Percentiles rank a stretch among this genome's conserved stretches.
These are phyloP conservation scores for Parthenolecanium corni DNA, from an alignment of 2,888 invertebrate genomes.

Conservation along the genomic window DNA sequence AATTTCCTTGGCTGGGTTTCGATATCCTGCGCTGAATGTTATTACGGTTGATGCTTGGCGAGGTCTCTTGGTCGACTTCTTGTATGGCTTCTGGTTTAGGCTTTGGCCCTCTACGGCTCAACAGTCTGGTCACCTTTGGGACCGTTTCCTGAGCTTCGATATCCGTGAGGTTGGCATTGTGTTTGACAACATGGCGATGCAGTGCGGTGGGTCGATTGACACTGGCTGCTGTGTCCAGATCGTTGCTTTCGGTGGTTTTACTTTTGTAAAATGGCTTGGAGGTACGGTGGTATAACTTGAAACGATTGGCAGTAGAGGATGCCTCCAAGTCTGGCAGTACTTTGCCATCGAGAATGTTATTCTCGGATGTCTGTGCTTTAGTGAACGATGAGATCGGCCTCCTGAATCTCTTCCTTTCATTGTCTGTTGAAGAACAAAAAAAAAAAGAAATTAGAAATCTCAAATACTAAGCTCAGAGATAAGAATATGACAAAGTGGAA, in stretches of 20 bases:
- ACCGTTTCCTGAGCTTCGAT: background rate
- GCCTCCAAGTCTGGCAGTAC: background rate
- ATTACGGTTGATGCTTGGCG: constrained; percentile 50
- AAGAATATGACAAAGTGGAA: too few species aligned
- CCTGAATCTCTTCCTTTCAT: constrained; percentile 20
- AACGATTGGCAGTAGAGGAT: background rate
- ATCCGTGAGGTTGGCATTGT: background rate
- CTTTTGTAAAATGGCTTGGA: constrained; percentile 8
- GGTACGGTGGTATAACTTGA: constrained; percentile 8
- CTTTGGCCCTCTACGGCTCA: constrained; percentile 38
- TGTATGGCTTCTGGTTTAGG: constrained; percentile 39
- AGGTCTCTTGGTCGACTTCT: constrained; percentile 47
- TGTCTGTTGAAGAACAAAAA: background rate
- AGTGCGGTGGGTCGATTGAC: constrained; percentile 10
- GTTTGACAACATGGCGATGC: background rate
- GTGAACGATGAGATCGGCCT: background rate
- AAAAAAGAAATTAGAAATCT: too few species aligned
- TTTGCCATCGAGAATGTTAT: constrained; percentile 3
- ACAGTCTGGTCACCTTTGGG: constrained; percentile 19
- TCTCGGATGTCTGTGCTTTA: constrained; percentile 9
- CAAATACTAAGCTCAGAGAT: too few species aligned
- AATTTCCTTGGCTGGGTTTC: constrained; percentile 20
- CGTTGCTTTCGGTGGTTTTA: background rate
- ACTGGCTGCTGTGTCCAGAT: constrained; percentile 13
- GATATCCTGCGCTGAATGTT: constrained; percentile 19